Evolutionary conservation across 2,113 vertebrate genomes (phyloP).

Genomic region (Chloebia gouldiae): DNA sequence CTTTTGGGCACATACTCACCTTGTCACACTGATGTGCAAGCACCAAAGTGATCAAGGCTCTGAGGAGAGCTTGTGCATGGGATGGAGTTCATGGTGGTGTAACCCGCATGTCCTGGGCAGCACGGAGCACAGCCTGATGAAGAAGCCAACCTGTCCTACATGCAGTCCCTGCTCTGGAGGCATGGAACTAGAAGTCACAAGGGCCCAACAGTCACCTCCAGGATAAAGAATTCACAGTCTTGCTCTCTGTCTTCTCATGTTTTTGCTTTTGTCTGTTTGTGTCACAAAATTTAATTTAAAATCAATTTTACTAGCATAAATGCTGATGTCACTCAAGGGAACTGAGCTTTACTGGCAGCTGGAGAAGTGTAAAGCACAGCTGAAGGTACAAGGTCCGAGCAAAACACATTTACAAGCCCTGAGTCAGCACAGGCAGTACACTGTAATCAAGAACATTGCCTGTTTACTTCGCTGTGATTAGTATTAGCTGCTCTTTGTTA

Average conservation of each 20-base stretch:
- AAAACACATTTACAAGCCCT: neutral
- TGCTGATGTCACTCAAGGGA: neutral
- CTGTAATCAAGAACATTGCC: neutral
- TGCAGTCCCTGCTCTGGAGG: neutral
- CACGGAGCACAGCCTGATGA: fast-evolving
- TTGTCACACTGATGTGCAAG: fast-evolving
- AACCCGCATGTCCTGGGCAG: neutral
- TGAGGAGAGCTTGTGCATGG: fast-evolving
- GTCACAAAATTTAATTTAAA: neutral
- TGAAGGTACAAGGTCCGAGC: neutral
- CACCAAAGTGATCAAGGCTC: neutral
- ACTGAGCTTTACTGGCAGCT: neutral
- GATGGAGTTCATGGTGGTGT: neutral
- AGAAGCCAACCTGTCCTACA: neutral
- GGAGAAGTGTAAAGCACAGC: neutral
- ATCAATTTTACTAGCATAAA: neutral
- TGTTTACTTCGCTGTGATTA: constrained; percentile 23
- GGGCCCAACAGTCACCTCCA: neutral
- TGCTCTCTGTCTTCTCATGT: neutral
- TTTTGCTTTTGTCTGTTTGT: neutral
- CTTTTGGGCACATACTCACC: fast-evolving
- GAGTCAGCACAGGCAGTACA: neutral
- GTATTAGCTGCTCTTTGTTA: constrained; percentile 14
- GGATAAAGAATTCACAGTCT: neutral
- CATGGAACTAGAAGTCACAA: neutral